These are phyloP conservation scores for Ligdia adustata DNA, from an alignment of 2,888 invertebrate species.

Conservation along the genomic window DNA sequence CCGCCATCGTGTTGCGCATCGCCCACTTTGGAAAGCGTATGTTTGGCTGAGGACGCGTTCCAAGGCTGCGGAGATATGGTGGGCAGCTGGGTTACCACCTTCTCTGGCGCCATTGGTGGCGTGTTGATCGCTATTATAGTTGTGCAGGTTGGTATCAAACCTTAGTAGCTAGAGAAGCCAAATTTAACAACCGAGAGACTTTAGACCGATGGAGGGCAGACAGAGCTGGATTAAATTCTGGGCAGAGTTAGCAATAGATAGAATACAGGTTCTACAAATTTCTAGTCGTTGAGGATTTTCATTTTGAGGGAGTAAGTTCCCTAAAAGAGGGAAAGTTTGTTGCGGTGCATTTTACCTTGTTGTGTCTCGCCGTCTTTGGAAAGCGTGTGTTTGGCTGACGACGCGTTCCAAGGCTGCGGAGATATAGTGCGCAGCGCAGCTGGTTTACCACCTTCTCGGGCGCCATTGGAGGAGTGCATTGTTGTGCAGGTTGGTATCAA, in stretches of 20 bases:
- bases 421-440: constrained; percentile 33
- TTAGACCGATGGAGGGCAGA: no score
- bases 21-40: not conserved
- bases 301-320: not conserved
- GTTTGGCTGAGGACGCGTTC: constrained; percentile 31
- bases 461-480: constrained; percentile 48
- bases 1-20: constrained; percentile 57
- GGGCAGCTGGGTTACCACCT: constrained; percentile 49
- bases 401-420: constrained; percentile 52
- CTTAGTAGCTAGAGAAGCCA: not conserved
- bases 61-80: constrained; percentile 50
- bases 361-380: constrained; percentile 39
- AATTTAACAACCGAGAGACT: no score
- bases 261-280: not conserved
- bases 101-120: constrained; percentile 49
- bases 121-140: constrained; percentile 49
- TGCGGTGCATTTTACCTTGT: no score
- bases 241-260: not conserved
- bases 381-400: not conserved
- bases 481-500: constrained; percentile 51
- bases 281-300: not conserved
- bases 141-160: constrained; percentile 50
- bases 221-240: not conserved
- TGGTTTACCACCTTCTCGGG: constrained; percentile 56
- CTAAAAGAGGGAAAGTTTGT: no score